Evolutionary conservation across 2,888 invertebrate genomes (phyloP).

Genomic region (Pelosia muscerda): DNA sequence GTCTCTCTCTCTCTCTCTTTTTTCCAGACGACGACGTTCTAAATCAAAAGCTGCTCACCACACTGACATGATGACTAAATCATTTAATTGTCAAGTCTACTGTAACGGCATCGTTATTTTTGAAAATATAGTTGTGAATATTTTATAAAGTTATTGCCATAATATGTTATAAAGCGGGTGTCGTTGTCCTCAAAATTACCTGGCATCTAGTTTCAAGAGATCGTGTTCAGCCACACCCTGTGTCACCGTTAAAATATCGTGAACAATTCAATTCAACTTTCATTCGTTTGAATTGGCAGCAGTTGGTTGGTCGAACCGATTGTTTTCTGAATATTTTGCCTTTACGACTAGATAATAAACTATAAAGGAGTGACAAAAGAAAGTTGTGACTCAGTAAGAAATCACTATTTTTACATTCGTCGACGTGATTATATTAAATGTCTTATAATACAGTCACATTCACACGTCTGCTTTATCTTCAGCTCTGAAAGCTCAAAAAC

Average conservation of each 20-base stretch:
- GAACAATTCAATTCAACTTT: conserved; percentile 15
- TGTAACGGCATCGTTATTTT: conserved; percentile 3
- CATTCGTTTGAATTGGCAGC: conserved; percentile 11
- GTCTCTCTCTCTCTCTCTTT: too few species aligned
- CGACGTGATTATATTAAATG: not conserved
- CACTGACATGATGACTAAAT: conserved; percentile 7
- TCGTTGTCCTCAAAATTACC: conserved; percentile 24
- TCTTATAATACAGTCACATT: not conserved
- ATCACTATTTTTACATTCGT: not conserved
- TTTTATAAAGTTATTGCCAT: conserved; percentile 5
- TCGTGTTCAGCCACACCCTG: conserved; percentile 33
- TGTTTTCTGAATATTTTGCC: conserved; percentile 1
- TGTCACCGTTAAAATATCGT: conserved; percentile 26
- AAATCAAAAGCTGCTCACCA: too few species aligned
- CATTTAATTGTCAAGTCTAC: conserved; percentile 6
- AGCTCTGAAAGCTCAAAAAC: too few species aligned
- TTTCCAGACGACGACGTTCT: too few species aligned
- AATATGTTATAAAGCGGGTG: conserved; percentile 13
- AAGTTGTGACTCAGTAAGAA: conserved; percentile 1
- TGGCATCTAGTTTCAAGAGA: conserved; percentile 29
- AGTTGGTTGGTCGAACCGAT: conserved; percentile 10
- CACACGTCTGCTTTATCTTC: too few species aligned
- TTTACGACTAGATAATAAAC: not conserved
- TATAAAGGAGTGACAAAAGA: not conserved
- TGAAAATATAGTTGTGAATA: not conserved